These are phyloP conservation scores for Calyptommatus sinebrachiatus DNA, from an alignment of 2,113 vertebrate genomes.

Conservation along the genomic window DNA sequence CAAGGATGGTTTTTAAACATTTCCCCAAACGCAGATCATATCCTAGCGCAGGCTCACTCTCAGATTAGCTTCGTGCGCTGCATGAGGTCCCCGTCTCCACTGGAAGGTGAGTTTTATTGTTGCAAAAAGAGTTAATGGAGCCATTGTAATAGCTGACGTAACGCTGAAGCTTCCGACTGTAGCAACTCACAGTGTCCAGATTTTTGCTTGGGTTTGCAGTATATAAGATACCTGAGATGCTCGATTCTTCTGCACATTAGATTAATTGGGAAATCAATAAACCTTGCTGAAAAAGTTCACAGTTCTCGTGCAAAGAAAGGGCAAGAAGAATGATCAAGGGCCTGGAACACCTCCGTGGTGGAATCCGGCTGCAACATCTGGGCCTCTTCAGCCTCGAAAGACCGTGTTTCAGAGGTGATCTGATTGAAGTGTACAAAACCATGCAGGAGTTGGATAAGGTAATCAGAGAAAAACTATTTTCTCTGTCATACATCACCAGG, in stretches of 20 bases:
- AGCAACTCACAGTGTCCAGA: neutral
- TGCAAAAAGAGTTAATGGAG: constrained; percentile 23
- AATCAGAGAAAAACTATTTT: no score
- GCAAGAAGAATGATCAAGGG: no score
- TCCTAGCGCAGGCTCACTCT: constrained; percentile 14
- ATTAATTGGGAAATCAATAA: neutral
- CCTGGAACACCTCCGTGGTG: no score
- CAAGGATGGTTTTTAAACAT: constrained; percentile 24
- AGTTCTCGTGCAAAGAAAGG: no score
- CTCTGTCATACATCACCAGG: no score
- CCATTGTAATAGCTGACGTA: constrained; percentile 7
- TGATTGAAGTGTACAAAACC: no score
- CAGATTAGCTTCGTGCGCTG: constrained; percentile 10
- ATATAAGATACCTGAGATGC: neutral
- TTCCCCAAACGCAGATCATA: constrained; percentile 1
- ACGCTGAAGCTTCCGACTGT: neutral
- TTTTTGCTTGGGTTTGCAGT: neutral
- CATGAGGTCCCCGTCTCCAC: neutral
- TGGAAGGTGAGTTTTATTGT: constrained; percentile 24
- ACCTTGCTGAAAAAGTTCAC: neutral
- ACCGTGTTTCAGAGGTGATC: no score
- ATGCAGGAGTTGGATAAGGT: no score
- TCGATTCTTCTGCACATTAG: neutral
- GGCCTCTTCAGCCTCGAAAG: no score
- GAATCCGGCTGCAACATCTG: no score